phyloP scores from a whole-genome alignment of 37 sponge, comb jelly and placozoan genomes.

The Ianthella basta region DNA sequence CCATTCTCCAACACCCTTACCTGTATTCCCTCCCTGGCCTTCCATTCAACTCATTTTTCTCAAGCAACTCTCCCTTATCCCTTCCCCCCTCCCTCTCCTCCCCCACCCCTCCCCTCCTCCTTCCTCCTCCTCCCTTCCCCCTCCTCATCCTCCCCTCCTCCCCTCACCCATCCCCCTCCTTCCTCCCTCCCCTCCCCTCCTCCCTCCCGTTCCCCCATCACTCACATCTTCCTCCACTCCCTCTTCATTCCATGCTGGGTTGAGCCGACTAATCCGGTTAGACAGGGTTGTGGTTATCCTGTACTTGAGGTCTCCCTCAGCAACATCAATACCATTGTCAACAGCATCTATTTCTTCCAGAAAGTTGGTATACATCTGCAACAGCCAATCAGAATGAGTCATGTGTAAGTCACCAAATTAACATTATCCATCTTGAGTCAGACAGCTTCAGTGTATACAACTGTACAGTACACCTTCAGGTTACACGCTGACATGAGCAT shows the following conservation, averaged over 20 bases:
- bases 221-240: constrained; percentile 55
- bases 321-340: constrained; percentile 84
- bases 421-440: no score
- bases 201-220: neutral
- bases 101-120: no score
- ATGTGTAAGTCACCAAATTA: neutral
- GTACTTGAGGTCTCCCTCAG: constrained; percentile 64
- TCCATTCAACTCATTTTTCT: no score
- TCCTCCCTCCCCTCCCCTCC: no score
- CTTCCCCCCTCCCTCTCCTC: no score
- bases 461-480: neutral
- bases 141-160: no score
- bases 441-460: neutral
- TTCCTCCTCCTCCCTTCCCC: no score
- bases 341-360: constrained; percentile 93
- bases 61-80: neutral
- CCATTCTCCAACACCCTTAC: neutral
- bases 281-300: constrained; percentile 63
- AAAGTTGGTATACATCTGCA: constrained; percentile 70
- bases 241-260: constrained; percentile 82
- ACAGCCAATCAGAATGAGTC: neutral
- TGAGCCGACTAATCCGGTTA: constrained; percentile 67
- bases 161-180: no score
- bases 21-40: neutral
- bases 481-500: neutral